Conservation (phyloP, 2,113 vertebrate genomes). For the Gorsachius goisagi region DNA sequence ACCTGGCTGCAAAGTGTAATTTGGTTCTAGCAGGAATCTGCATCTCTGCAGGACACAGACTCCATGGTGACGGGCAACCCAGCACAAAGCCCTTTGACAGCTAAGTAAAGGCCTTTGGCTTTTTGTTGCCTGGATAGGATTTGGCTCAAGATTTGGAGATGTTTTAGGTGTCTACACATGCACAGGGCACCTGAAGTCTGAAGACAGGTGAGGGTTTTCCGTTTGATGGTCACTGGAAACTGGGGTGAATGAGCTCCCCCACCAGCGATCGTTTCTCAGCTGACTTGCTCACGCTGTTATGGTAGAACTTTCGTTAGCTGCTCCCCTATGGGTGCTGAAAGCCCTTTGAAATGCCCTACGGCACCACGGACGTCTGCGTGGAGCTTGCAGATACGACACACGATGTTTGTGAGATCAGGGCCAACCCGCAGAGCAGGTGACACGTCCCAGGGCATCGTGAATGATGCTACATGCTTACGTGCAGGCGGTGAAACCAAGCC, state of each 20-base stretch:
- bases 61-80: background rate
- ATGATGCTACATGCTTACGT: accelerated
- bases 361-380: accelerated
- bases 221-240: background rate
- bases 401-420: background rate
- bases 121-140: background rate
- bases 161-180: background rate
- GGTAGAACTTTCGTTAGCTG: background rate
- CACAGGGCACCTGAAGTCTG: background rate
- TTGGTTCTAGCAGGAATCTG: background rate
- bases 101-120: background rate
- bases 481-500: background rate
- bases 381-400: background rate
- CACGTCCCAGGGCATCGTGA: background rate
- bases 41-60: background rate
- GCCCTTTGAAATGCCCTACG: background rate
- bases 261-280: background rate
- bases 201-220: background rate
- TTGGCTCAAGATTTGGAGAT: background rate
- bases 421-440: background rate
- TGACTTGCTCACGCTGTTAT: background rate
- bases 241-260: background rate
- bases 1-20: background rate
- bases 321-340: background rate
- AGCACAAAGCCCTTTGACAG: background rate